phyloP scores from a whole-genome alignment of 2,888 invertebrate species.

The Chydorus sphaericus region DNA sequence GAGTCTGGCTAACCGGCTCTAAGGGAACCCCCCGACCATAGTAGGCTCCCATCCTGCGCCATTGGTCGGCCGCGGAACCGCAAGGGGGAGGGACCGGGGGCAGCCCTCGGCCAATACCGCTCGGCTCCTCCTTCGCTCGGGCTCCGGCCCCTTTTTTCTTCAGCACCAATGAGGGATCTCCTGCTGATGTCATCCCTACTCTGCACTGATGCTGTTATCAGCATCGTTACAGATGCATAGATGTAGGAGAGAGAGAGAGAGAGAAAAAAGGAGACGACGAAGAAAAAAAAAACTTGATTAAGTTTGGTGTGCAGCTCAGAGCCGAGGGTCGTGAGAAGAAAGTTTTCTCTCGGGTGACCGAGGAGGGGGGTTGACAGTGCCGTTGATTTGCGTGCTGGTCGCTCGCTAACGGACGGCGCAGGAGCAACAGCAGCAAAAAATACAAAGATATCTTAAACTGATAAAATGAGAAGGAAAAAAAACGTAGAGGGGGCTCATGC shows the following conservation, averaged over 20 bases:
- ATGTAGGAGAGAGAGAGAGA: no score
- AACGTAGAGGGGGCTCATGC: neutral
- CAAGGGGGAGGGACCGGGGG: neutral
- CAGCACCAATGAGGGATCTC: neutral
- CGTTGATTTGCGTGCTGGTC: slow-evolving; percentile 6
- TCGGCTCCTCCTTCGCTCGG: neutral
- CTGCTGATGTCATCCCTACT: neutral
- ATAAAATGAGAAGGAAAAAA: neutral
- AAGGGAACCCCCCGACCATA: neutral
- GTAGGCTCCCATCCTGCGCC: neutral
- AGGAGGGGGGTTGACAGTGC: neutral
- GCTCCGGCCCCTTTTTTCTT: neutral
- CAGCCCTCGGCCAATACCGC: neutral
- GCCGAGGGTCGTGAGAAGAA: no score
- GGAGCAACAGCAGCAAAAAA: neutral
- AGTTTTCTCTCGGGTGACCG: neutral
- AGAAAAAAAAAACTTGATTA: no score
- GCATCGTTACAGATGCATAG: slow-evolving; percentile 6
- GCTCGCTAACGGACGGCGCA: neutral
- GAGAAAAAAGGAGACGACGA: no score
- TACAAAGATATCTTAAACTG: neutral
- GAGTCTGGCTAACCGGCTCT: neutral
- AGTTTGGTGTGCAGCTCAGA: no score
- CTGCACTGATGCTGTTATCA: slow-evolving; percentile 1
- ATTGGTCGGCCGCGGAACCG: neutral